Conservation (phyloP, 1,140 invertebrate genomes). For the Euschistus heros region DNA sequence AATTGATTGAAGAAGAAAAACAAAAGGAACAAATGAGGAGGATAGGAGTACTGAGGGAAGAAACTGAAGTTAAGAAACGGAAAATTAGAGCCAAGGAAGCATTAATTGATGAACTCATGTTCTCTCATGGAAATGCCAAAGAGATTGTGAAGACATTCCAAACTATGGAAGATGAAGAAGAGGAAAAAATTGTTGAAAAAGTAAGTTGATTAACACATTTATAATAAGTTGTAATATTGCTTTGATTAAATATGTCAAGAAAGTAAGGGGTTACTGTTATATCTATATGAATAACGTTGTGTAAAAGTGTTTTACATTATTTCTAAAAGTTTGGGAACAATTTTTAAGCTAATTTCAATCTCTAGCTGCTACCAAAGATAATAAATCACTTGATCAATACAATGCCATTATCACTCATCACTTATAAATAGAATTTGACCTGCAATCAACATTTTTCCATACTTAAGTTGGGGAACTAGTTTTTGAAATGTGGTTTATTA, state of each 20-base stretch:
- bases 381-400: no score
- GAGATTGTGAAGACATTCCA: constrained; percentile 76
- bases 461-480: no score
- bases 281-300: no score
- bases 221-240: constrained; percentile 37
- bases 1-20: constrained; percentile 64
- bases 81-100: constrained; percentile 80
- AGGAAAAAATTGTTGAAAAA: constrained; percentile 12
- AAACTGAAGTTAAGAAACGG: constrained; percentile 65
- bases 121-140: constrained; percentile 75
- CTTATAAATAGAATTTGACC: no score
- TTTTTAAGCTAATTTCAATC: no score
- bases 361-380: no score
- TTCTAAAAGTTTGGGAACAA: no score
- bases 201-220: neutral
- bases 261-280: constrained; percentile 34
- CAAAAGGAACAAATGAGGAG: constrained; percentile 34
- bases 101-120: constrained; percentile 88
- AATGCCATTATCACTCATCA: no score
- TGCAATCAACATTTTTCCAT: no score
- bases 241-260: constrained; percentile 49
- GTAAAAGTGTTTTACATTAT: no score
- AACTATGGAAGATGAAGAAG: constrained; percentile 30
- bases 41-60: constrained; percentile 38
- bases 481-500: no score